phyloP scores from a whole-genome alignment of 2,888 invertebrate genomes.

The Brenthis daphne region DNA sequence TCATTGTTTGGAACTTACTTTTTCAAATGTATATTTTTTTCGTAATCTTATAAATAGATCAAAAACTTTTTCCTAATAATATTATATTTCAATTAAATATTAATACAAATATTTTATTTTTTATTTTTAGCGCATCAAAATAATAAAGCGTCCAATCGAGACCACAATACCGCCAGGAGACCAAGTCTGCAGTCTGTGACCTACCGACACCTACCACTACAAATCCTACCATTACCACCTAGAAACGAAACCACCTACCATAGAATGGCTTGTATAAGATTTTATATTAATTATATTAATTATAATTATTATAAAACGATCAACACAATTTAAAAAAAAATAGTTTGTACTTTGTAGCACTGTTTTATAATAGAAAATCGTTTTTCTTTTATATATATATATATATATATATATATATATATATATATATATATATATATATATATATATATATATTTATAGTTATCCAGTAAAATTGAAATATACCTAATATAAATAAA shows the following conservation, averaged over 20 bases:
- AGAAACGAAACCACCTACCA: constrained; percentile 54
- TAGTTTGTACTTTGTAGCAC: constrained; percentile 4
- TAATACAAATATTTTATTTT: background rate
- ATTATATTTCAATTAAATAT: too few relatives aligned
- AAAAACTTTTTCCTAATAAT: too few relatives aligned
- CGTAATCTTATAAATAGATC: too few relatives aligned
- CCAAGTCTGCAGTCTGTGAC: constrained; percentile 74
- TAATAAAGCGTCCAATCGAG: constrained; percentile 64
- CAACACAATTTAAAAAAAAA: background rate
- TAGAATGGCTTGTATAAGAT: constrained; percentile 74
- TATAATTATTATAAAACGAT: background rate
- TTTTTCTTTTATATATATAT: too few relatives aligned
- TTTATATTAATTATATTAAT: background rate
- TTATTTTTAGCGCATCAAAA: constrained; percentile 61
- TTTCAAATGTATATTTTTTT: too few relatives aligned
- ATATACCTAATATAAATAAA: background rate
- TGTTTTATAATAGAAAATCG: background rate
- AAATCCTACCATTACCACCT: constrained; percentile 32
- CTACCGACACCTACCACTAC: constrained; percentile 42
- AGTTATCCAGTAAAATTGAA: background rate
- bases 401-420: too few relatives aligned
- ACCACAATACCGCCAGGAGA: constrained; percentile 67
- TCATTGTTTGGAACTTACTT: too few relatives aligned
- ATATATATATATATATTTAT: background rate
- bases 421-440: too few relatives aligned